Evolutionary conservation across 1,140 invertebrate genomes (phyloP).

Genomic region (Dendroctonus valens): DNA sequence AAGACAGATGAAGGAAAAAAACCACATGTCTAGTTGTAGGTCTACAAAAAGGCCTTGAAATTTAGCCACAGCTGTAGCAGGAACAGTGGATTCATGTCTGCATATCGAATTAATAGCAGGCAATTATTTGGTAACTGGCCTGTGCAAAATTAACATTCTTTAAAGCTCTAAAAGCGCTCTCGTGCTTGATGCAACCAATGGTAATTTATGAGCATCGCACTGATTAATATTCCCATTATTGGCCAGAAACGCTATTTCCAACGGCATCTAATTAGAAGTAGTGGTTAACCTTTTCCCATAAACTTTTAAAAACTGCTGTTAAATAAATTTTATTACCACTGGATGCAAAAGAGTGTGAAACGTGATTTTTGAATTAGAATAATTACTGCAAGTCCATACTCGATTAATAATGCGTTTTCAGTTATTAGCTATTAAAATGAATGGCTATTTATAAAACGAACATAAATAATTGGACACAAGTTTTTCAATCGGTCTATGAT

Average conservation of each 20-base stretch:
- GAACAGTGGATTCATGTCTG: neutral
- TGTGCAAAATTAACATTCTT: neutral
- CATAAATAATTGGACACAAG: neutral
- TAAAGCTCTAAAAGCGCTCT: neutral
- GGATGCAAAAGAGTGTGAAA: constrained; percentile 12
- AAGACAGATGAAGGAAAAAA: constrained; percentile 25
- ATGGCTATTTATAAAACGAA: constrained; percentile 9
- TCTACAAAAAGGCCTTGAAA: constrained; percentile 11
- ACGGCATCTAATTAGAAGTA: neutral
- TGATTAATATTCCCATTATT: neutral
- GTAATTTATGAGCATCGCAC: neutral
- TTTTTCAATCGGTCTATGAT: neutral
- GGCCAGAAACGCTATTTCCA: neutral
- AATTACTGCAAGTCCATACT: constrained; percentile 13
- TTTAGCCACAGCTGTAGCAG: constrained; percentile 8
- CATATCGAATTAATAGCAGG: neutral
- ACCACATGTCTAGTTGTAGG: constrained; percentile 14
- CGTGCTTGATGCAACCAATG: neutral
- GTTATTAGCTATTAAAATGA: constrained; percentile 2
- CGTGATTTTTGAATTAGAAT: constrained; percentile 24
- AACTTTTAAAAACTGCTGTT: neutral
- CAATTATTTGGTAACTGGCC: neutral
- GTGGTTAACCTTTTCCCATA: constrained; percentile 2
- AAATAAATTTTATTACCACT: constrained; percentile 3
- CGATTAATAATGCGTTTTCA: constrained; percentile 9